Evolutionary conservation across 2,113 vertebrate species (phyloP).

Genomic region (Corydoras maculifer): DNA sequence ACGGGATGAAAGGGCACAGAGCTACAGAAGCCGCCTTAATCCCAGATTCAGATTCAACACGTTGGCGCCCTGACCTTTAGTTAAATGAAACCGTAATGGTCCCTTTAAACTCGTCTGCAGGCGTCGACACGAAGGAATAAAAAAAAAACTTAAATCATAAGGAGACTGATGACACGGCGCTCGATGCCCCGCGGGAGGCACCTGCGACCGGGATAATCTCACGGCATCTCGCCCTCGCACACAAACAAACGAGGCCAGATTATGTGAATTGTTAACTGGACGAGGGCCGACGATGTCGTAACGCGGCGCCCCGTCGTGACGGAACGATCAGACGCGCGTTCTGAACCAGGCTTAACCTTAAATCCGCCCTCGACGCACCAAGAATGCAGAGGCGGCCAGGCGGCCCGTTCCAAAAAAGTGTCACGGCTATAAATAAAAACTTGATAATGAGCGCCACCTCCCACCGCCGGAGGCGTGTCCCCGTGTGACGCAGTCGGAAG

Average conservation of each 20-base stretch:
- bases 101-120: not conserved
- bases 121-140: not conserved
- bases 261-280: too few relatives aligned
- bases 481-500: slow-evolving; percentile 6
- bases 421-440: slow-evolving; percentile 6
- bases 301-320: too few relatives aligned
- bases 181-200: slow-evolving; percentile 31
- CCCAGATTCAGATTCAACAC: too few relatives aligned
- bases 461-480: slow-evolving; percentile 6
- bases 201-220: slow-evolving; percentile 17
- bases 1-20: not conserved
- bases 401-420: not conserved
- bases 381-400: too few relatives aligned
- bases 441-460: not conserved
- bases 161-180: not conserved
- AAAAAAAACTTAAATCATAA: not conserved
- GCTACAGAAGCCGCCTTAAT: not conserved
- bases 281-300: too few relatives aligned
- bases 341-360: too few relatives aligned
- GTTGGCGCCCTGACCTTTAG: too few relatives aligned
- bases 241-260: not conserved
- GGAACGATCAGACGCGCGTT: too few relatives aligned
- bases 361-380: too few relatives aligned
- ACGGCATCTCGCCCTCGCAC: slow-evolving; percentile 5
- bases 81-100: too few relatives aligned